phyloP scores from a whole-genome alignment of 2,113 vertebrate species.

The Cacatua alba region DNA sequence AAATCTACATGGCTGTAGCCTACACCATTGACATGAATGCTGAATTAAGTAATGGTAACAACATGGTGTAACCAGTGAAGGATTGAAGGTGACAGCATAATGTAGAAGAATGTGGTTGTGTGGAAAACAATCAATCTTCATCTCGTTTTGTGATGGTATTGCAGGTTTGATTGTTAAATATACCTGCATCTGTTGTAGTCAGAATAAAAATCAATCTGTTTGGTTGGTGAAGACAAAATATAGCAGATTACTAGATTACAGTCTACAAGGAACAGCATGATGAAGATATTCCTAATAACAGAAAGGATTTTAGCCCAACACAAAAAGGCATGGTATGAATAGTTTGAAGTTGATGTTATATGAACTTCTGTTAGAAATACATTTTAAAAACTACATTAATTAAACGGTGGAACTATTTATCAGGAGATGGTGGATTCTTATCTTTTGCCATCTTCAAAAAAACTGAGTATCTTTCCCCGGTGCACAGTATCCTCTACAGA shows the following conservation, averaged over 20 bases:
- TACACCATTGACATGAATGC: background rate
- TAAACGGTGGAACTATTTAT: background rate
- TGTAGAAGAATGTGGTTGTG: background rate
- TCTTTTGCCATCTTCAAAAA: background rate
- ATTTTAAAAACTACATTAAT: background rate
- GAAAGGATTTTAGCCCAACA: background rate
- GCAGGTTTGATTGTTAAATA: slow-evolving; percentile 1
- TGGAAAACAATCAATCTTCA: background rate
- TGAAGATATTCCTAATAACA: background rate
- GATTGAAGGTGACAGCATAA: background rate
- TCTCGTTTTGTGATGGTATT: background rate
- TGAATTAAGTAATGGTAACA: background rate
- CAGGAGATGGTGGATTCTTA: background rate
- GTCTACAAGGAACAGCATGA: background rate
- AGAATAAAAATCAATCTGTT: slow-evolving; percentile 26
- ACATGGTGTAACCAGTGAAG: background rate
- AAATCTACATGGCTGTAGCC: background rate
- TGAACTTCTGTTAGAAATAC: background rate
- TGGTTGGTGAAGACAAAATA: background rate
- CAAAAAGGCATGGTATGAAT: background rate
- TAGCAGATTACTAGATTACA: background rate
- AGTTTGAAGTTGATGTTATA: background rate
- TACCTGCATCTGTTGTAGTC: background rate
- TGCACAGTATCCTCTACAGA: background rate
- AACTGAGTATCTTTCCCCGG: background rate